Percentiles rank a stretch among this genome's conserved stretches.
These are phyloP conservation scores for Rhopilema esculentum DNA, from an alignment of 30 jellyfish, hydroid and myxozoan species.

Conservation along the genomic window DNA sequence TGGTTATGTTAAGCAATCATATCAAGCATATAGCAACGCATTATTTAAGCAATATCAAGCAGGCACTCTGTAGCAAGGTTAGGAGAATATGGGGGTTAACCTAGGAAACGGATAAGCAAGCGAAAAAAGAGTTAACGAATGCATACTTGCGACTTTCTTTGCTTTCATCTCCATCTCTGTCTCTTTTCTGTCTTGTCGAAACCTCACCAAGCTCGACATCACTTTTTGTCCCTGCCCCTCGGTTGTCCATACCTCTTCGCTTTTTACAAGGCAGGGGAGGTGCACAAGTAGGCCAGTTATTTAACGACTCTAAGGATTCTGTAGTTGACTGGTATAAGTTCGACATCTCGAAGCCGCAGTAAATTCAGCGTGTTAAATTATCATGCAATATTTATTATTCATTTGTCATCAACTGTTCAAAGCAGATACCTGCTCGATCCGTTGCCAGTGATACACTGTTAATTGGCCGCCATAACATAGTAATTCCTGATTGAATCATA, in stretches of 20 bases:
- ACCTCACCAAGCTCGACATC: slow-evolving; percentile 45
- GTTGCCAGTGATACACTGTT: background rate
- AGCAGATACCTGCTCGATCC: background rate
- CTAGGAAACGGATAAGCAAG: background rate
- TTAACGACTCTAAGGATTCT: slow-evolving; percentile 73
- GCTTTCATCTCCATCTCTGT: background rate
- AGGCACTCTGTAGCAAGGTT: too few species aligned
- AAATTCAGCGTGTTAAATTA: background rate
- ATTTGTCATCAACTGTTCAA: background rate
- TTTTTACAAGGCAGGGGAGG: slow-evolving; percentile 78
- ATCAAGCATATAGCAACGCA: too few species aligned
- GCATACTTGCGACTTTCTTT: background rate
- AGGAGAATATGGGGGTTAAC: too few species aligned
- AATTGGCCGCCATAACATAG: background rate
- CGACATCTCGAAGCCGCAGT: slow-evolving; percentile 41
- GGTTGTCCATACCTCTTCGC: slow-evolving; percentile 51
- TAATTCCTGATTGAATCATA: background rate
- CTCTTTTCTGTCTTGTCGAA: background rate
- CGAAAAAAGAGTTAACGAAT: background rate
- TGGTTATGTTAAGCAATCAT: too few species aligned
- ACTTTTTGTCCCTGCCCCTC: background rate
- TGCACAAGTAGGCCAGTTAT: slow-evolving; percentile 74
- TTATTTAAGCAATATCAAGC: too few species aligned
- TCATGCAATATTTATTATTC: background rate
- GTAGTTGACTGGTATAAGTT: slow-evolving; percentile 74